Evolutionary conservation across 2,888 invertebrate species (phyloP), one percentile per base, ranked within the genome.

Genomic region (Habroteleia sp.): DNA sequence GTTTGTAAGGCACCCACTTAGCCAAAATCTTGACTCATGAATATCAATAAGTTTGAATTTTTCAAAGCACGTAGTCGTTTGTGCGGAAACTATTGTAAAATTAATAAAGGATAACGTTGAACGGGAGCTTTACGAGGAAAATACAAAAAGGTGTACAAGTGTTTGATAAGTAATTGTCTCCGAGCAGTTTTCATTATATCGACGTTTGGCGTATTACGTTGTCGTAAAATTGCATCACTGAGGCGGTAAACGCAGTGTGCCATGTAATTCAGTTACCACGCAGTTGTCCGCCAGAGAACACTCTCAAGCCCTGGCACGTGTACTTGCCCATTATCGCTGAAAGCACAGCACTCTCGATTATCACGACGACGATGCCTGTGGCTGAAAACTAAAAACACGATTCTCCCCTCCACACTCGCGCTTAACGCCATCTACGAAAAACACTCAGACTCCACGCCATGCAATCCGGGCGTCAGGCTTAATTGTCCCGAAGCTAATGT

Each of bases 271-370:
- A 83, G 85, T 86, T 86, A 86, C 83, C 82, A 80, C 83, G 82
- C 82, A 83, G 83, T 83, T 83, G 82, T 83, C 80, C 81, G 77
- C 71, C 72, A 74, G 68, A 76, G 74, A 73, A 71, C 78, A 69
- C 74, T 75, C 72, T 69, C 72, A 60, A 68, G 77, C 74, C 60
- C 81, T 83, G 83, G 80, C 84, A 82, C 84, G 84, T 84, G 83
- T 84, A 87, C 86, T 85, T 85, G 85, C 83, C 87, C 87, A 86
- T 87, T 87, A 87, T 84, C 83, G 82, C 85, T 87, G 87, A 87
- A 85, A 87, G 87, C 87, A 85, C 84, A 85, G 87, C 85, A 85
- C 83, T 85, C 84, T 87, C 87, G 87, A 87, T 87, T 87, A 87
- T 87, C 87, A 82, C 85, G 83, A 83, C 83, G 83, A 80, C 81